Conservation (phyloP, 2,113 vertebrate species). For the Notechis scutatus region DNA sequence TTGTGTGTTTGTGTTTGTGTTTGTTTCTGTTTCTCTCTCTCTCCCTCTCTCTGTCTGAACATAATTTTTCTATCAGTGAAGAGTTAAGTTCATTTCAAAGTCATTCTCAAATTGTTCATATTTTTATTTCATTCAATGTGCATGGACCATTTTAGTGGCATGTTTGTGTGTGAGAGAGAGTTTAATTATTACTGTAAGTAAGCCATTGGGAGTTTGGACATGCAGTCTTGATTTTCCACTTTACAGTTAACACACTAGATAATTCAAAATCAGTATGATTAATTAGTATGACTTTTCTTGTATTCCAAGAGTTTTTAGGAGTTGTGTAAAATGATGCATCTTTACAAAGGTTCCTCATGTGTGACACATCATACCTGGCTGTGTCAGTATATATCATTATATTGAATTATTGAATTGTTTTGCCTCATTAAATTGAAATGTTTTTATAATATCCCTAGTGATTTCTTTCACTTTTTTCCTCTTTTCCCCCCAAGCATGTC, state of each 20-base stretch:
- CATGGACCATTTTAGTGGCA: not conserved
- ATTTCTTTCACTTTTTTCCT: not conserved
- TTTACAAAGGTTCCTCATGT: not conserved
- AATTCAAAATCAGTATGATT: conserved; percentile 17
- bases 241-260: not conserved
- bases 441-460: not conserved
- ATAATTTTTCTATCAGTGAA: not conserved
- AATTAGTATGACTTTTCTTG: conserved; percentile 5
- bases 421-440: conserved; percentile 17
- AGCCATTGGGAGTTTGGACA: not conserved
- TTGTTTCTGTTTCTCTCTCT: not conserved
- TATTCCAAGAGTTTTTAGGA: conserved; percentile 6
- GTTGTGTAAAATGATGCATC: not conserved
- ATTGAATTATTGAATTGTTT: conserved; percentile 6
- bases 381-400: not conserved
- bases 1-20: not conserved
- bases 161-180: not conserved
- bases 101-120: not conserved
- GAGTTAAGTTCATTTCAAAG: not conserved
- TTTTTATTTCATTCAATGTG: not conserved
- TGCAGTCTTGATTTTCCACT: not conserved
- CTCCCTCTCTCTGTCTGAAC: not conserved
- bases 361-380: not conserved
- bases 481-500: not conserved
- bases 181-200: not conserved